Evolutionary conservation across 2,888 invertebrate species (phyloP).

Genomic region (Scaptomyza flava): DNA sequence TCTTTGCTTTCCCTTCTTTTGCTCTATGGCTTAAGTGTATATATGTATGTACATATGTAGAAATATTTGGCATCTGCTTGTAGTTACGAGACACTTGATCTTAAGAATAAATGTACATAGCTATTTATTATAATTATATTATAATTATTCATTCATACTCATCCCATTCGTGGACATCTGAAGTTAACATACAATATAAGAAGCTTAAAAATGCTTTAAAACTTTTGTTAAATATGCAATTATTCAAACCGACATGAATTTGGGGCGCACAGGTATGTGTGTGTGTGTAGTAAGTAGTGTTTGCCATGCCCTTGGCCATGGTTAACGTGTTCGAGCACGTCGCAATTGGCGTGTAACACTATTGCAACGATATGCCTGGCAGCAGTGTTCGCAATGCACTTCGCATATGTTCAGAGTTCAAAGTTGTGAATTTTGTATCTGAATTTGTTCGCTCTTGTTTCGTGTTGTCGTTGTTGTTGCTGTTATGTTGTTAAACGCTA

Average conservation of each 20-base stretch:
- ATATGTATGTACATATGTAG: slow-evolving; percentile 5
- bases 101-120: background rate
- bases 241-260: slow-evolving; percentile 17
- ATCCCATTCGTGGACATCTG: background rate
- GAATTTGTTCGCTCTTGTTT: slow-evolving; percentile 21
- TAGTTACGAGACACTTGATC: background rate
- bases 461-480: slow-evolving; percentile 21
- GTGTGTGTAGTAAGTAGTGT: slow-evolving; percentile 8
- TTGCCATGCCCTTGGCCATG: slow-evolving; percentile 18
- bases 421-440: slow-evolving; percentile 4
- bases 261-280: background rate
- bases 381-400: slow-evolving; percentile 21
- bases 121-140: background rate
- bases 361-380: slow-evolving; percentile 34
- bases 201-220: background rate
- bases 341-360: slow-evolving; percentile 39
- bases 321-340: slow-evolving; percentile 22
- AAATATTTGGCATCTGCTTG: slow-evolving; percentile 7
- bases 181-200: background rate
- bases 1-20: background rate
- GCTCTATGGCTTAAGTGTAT: background rate
- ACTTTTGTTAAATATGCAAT: slow-evolving; percentile 6
- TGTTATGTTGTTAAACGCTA: slow-evolving; percentile 44
- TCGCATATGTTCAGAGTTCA: slow-evolving; percentile 13
- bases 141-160: background rate